phyloP scores from a whole-genome alignment of 2,888 invertebrate genomes.

The Latheticus oryzae region DNA sequence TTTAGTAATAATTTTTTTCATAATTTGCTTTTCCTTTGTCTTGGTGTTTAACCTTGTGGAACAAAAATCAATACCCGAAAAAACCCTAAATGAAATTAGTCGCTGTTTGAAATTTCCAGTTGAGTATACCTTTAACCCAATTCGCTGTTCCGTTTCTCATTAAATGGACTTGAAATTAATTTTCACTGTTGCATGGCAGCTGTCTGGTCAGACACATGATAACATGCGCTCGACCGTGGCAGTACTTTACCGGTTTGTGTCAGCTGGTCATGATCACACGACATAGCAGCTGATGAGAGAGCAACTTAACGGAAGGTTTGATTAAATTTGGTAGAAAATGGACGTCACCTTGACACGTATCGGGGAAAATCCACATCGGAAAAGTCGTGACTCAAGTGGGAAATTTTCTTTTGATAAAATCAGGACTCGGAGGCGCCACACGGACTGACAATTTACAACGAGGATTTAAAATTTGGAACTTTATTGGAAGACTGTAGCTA shows the following conservation, averaged over 20 bases:
- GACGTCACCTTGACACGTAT: conserved; percentile 36
- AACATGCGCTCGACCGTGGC: conserved; percentile 22
- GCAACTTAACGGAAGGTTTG: conserved; percentile 29
- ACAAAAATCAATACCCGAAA: too few relatives aligned
- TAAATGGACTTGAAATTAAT: too few relatives aligned
- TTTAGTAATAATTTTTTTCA: too few relatives aligned
- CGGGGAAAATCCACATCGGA: conserved; percentile 25
- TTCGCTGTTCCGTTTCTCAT: too few relatives aligned
- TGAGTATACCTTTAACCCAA: too few relatives aligned
- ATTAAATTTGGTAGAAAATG: conserved; percentile 27
- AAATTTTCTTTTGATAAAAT: conserved; percentile 24
- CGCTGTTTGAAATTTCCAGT: too few relatives aligned
- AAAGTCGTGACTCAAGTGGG: conserved; percentile 28
- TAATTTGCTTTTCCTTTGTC: too few relatives aligned
- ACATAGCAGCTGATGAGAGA: conserved; percentile 38
- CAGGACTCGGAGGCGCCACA: conserved; percentile 12
- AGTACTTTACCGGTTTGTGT: conserved; percentile 38
- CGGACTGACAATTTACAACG: conserved; percentile 13
- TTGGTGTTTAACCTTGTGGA: too few relatives aligned
- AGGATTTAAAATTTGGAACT: too few relatives aligned
- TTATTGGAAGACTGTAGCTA: too few relatives aligned
- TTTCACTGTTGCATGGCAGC: conserved; percentile 30
- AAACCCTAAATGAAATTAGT: too few relatives aligned
- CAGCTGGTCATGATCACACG: conserved; percentile 39
- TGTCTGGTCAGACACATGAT: conserved; percentile 30